A percentile compares a stretch with the other conserved stretches of the same genome.
Conservation (phyloP, 1,140 invertebrate species). For the Drosophila setifemur region DNA sequence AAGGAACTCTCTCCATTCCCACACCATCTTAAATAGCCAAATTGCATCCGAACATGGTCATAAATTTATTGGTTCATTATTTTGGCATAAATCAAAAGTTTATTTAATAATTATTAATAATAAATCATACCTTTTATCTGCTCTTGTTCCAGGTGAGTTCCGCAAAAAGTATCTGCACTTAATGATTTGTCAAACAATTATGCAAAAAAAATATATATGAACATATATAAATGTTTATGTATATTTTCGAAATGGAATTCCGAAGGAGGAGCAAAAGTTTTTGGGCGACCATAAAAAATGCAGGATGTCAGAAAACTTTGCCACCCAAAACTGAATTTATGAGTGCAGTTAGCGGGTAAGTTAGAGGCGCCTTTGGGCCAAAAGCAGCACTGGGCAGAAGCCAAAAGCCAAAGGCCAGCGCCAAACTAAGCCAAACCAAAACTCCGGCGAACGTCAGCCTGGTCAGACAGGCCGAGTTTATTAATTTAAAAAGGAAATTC, state of each 20-base stretch:
- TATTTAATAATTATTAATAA: conserved; percentile 45
- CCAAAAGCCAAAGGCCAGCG: conserved; percentile 7
- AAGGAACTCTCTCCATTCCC: too few relatives aligned
- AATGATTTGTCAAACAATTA: conserved; percentile 48
- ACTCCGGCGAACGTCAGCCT: conserved; percentile 17
- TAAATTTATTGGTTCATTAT: conserved; percentile 34
- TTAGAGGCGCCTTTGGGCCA: conserved; percentile 45
- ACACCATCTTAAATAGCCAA: too few relatives aligned
- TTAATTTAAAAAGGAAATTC: conserved; percentile 82
- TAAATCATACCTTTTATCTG: conserved; percentile 23
- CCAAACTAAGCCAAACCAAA: conserved; percentile 2
- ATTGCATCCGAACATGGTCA: conserved; percentile 21
- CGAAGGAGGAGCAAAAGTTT: conserved; percentile 23
- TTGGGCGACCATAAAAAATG: conserved; percentile 46
- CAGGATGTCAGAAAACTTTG: conserved; percentile 66
- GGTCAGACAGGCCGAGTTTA: conserved; percentile 63
- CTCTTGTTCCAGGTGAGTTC: conserved; percentile 43
- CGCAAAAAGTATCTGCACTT: conserved; percentile 33
- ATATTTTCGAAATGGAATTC: conserved; percentile 3
- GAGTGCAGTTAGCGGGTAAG: conserved; percentile 73
- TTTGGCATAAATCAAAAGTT: conserved; percentile 36
- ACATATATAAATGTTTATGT: neutral
- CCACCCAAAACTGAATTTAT: conserved; percentile 63
- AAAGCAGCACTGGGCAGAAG: conserved; percentile 23
- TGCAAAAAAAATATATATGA: neutral